phyloP scores from a whole-genome alignment of 2,113 vertebrate species.

The Corythornis cristatus region DNA sequence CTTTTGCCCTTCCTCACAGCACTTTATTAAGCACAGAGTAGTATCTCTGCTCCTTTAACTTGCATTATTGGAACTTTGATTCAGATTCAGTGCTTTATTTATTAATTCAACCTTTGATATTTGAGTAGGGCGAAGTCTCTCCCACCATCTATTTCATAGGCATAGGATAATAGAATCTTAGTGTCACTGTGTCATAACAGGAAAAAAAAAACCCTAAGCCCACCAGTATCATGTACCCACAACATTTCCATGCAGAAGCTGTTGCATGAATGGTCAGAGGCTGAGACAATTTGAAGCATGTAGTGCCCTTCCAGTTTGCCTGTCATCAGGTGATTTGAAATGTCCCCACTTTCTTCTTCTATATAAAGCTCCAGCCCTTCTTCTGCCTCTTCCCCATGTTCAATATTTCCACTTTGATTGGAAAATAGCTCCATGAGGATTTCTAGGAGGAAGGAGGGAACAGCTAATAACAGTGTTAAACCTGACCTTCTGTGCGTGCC shows the following conservation, averaged over 20 bases:
- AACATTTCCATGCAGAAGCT: neutral
- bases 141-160: neutral
- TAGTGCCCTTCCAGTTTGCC: neutral
- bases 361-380: neutral
- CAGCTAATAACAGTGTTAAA: slow-evolving; percentile 41
- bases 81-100: neutral
- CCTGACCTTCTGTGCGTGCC: slow-evolving; percentile 36
- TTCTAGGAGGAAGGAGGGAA: neutral
- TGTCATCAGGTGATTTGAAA: neutral
- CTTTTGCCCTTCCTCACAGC: neutral
- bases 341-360: neutral
- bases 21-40: neutral
- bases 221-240: neutral
- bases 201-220: neutral
- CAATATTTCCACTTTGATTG: neutral
- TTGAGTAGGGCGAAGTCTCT: neutral
- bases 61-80: neutral
- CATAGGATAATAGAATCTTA: neutral
- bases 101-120: neutral
- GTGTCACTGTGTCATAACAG: neutral
- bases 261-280: neutral
- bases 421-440: neutral
- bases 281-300: neutral
- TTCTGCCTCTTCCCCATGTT: neutral
- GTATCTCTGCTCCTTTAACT: neutral